Evolutionary conservation across 1,140 invertebrate genomes (phyloP).

Genomic region (Diprion similis): DNA sequence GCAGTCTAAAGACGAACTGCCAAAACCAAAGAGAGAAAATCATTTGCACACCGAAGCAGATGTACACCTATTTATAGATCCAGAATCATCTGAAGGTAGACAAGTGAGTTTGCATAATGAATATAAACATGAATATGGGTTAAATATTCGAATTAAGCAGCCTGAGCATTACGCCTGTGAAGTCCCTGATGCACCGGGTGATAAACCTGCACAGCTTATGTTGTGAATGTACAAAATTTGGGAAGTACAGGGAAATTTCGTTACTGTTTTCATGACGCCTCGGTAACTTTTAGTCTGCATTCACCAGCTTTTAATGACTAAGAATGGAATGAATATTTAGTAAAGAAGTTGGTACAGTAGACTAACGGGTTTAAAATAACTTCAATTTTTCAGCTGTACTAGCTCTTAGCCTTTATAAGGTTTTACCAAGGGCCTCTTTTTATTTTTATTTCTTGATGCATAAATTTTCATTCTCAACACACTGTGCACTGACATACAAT

Average conservation of each 20-base stretch:
- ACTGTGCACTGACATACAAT: background rate
- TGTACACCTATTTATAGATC: background rate
- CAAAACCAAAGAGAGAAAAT: background rate
- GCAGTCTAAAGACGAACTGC: background rate
- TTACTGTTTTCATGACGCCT: too few species aligned
- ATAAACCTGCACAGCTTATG: background rate
- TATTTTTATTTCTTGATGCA: background rate
- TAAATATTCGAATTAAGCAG: background rate
- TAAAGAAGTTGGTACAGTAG: too few species aligned
- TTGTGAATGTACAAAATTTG: background rate
- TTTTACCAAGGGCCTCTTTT: background rate
- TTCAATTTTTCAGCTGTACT: background rate
- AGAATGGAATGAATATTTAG: too few species aligned
- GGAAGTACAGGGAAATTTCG: too few species aligned
- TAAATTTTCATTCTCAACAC: background rate
- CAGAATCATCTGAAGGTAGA: background rate
- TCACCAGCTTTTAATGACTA: too few species aligned
- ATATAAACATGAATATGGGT: background rate
- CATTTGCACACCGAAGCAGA: background rate
- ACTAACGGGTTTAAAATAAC: background rate
- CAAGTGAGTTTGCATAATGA: background rate
- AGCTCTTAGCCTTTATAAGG: background rate
- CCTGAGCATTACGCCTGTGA: background rate
- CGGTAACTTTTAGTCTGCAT: too few species aligned
- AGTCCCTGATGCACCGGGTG: background rate